These are phyloP conservation scores for Pogonus chalceus DNA, from an alignment of 1,140 invertebrate species.

Conservation along the genomic window DNA sequence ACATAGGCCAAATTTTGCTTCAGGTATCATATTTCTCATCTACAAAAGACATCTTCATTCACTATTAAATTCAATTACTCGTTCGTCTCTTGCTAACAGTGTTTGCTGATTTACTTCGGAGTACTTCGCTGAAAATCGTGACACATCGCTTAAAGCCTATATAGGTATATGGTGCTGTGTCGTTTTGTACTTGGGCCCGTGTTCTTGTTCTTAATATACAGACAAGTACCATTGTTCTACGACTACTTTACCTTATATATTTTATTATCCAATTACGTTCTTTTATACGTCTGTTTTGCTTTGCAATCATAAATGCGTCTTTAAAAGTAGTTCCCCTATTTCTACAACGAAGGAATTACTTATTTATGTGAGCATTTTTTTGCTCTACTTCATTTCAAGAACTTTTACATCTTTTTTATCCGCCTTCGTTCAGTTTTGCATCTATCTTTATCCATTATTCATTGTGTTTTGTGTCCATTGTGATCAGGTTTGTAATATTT, in stretches of 20 bases:
- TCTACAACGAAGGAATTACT: background rate
- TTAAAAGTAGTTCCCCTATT: background rate
- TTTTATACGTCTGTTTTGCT: background rate
- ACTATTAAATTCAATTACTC: slow-evolving; percentile 5
- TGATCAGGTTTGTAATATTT: slow-evolving; percentile 1
- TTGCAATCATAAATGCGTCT: background rate
- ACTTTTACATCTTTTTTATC: background rate
- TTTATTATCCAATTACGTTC: background rate
- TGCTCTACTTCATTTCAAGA: background rate
- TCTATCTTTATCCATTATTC: slow-evolving; percentile 3
- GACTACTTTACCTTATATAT: background rate
- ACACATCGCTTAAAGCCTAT: too few relatives aligned
- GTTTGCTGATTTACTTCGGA: background rate
- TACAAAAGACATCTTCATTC: slow-evolving; percentile 3
- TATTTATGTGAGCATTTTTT: background rate
- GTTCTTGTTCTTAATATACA: background rate
- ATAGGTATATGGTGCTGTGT: too few relatives aligned
- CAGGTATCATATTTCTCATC: slow-evolving; percentile 2
- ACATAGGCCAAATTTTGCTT: too few relatives aligned
- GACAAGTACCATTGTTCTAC: background rate
- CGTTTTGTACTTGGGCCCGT: too few relatives aligned
- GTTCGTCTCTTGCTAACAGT: background rate
- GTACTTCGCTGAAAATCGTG: too few relatives aligned
- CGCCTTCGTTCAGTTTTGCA: background rate
- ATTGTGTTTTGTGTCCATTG: background rate